Conservation (phyloP, 2,888 invertebrate genomes). For the Petrolisthes cinctipes region DNA sequence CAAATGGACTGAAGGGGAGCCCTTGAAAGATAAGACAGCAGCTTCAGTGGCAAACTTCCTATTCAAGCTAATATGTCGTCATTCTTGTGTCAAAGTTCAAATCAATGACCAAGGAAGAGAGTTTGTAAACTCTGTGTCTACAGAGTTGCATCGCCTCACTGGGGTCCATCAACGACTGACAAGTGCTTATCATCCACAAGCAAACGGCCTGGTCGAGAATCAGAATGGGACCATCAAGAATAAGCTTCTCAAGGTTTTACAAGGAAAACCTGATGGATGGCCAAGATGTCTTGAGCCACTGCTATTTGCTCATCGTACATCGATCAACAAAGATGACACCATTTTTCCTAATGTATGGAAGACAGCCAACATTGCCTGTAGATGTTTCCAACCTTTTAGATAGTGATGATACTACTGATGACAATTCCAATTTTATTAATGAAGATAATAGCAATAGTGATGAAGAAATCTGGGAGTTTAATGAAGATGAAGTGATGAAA, state of each 20-base stretch:
- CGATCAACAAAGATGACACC: conserved; percentile 4
- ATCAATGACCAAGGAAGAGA: conserved; percentile 38
- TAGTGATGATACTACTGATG: conserved; percentile 1
- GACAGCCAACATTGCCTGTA: background rate
- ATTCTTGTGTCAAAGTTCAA: conserved; percentile 38
- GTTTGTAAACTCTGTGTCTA: conserved; percentile 34
- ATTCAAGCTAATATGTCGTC: conserved; percentile 21
- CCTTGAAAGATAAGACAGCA: conserved; percentile 28
- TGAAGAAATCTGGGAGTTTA: conserved; percentile 1
- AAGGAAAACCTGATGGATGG: no score
- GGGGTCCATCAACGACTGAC: conserved; percentile 24
- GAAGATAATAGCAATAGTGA: conserved; percentile 15
- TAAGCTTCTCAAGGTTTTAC: conserved; percentile 2
- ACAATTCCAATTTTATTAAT: conserved; percentile 8
- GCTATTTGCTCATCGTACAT: background rate
- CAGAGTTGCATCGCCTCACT: conserved; percentile 35
- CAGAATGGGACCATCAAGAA: no score
- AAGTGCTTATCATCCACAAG: conserved; percentile 25
- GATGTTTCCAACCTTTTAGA: background rate
- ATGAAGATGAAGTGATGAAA: background rate
- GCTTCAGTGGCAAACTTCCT: conserved; percentile 29
- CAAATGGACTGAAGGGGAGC: conserved; percentile 19
- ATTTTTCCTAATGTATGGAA: conserved; percentile 18
- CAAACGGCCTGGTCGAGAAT: no score
- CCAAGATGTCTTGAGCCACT: conserved; percentile 5